These are phyloP conservation scores for Natrix natrix DNA, from an alignment of 2,797 vertebrate genomes.

Conservation along the genomic window DNA sequence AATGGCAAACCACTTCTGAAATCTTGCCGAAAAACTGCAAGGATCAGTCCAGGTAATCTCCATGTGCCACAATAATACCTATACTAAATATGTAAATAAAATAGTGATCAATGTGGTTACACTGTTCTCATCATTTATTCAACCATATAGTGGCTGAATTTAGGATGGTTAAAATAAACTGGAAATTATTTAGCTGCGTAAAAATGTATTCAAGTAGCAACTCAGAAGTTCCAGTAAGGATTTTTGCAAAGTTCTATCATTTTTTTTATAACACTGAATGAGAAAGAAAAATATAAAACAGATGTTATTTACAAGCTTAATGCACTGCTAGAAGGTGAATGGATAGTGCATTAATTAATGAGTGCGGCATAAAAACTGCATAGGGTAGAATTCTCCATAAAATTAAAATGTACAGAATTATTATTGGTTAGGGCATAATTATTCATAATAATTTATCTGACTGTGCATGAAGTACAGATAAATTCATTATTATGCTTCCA, in stretches of 20 bases:
- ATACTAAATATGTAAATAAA: background rate
- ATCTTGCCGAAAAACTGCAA: background rate
- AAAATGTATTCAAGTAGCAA: background rate
- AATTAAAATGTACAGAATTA: background rate
- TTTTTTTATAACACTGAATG: background rate
- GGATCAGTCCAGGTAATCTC: background rate
- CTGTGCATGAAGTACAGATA: slow-evolving; percentile 18
- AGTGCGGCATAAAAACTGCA: background rate
- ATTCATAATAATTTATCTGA: slow-evolving; percentile 15
- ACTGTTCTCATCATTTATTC: background rate
- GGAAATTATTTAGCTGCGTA: background rate
- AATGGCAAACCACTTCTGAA: background rate
- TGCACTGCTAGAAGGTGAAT: slow-evolving; percentile 17
- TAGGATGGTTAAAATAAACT: background rate
- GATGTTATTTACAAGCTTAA: slow-evolving; percentile 31
- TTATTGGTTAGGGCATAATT: slow-evolving; percentile 26
- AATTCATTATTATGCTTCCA: background rate
- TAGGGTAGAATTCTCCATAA: slow-evolving; percentile 2
- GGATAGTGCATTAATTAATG: slow-evolving; percentile 21
- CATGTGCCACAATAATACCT: background rate
- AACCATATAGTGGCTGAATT: background rate
- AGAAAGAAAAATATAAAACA: slow-evolving; percentile 8
- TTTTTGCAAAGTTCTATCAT: background rate
- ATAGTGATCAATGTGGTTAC: background rate
- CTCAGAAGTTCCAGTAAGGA: background rate